A percentile compares a stretch with the other conserved stretches of the same genome.
phyloP scores from a whole-genome alignment of 2,797 vertebrate species.

The Ficedula albicollis region DNA sequence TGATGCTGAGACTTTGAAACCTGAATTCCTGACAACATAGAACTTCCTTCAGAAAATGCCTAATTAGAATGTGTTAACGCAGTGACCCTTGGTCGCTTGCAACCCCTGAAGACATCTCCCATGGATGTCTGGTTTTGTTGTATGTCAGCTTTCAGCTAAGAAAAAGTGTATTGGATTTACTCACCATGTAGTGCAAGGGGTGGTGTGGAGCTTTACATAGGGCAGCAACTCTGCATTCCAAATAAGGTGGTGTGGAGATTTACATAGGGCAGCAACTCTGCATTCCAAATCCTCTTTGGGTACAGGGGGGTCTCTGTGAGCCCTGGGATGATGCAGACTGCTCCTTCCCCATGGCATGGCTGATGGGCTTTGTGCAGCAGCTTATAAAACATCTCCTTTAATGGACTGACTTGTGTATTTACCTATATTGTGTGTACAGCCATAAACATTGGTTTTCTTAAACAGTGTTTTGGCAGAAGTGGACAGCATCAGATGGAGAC shows the following conservation, averaged over 20 bases:
- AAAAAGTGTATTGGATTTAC: neutral
- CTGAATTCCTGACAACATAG: neutral
- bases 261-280: neutral
- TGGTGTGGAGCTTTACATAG: neutral
- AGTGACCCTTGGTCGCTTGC: neutral
- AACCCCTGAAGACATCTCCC: neutral
- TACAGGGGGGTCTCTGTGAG: neutral
- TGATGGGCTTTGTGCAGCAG: neutral
- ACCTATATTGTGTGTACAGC: neutral
- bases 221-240: neutral
- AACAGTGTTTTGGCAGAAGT: neutral
- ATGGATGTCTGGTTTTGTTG: neutral
- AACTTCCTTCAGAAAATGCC: neutral
- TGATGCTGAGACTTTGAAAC: slow-evolving; percentile 40
- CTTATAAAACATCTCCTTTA: neutral
- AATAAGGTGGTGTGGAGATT: neutral
- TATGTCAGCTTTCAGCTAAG: neutral
- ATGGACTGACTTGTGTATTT: neutral
- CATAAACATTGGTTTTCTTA: neutral
- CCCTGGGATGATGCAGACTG: neutral
- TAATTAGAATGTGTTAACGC: slow-evolving; percentile 38
- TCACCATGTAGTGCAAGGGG: neutral
- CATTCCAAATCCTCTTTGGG: neutral
- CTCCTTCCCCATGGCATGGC: neutral
- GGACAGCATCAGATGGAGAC: neutral